These are phyloP conservation scores for Amblyornis subalaris DNA, from an alignment of 2,113 vertebrate genomes.

Conservation along the genomic window DNA sequence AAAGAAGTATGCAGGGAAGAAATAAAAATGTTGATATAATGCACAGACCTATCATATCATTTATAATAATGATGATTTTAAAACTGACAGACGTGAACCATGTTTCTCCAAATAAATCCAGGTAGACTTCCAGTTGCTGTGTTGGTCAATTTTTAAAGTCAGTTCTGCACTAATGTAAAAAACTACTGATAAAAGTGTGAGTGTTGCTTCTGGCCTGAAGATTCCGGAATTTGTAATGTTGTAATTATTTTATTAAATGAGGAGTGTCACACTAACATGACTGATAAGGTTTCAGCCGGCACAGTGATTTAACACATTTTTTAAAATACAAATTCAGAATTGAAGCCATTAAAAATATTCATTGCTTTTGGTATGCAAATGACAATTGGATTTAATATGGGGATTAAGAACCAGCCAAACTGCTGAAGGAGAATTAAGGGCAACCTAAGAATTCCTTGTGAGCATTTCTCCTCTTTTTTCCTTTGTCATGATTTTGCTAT, in stretches of 20 bases:
- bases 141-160: conserved; percentile 61
- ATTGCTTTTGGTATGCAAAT: conserved; percentile 43
- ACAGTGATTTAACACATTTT: conserved; percentile 18
- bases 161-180: conserved; percentile 58
- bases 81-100: conserved; percentile 22
- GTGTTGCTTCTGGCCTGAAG: conserved; percentile 21
- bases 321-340: conserved; percentile 23
- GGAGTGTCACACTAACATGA: conserved; percentile 6
- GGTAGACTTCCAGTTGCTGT: conserved; percentile 46
- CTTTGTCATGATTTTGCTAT: conserved; percentile 38
- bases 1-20: conserved; percentile 67
- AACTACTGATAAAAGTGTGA: conserved; percentile 42
- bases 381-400: conserved; percentile 50
- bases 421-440: conserved; percentile 52
- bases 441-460: conserved; percentile 22
- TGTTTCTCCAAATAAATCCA: conserved; percentile 59
- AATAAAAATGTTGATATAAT: conserved; percentile 68
- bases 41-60: conserved; percentile 56
- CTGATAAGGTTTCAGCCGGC: conserved; percentile 39
- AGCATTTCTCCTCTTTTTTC: conserved; percentile 1
- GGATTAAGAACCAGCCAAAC: conserved; percentile 52
- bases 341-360: conserved; percentile 24
- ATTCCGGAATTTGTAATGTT: conserved; percentile 28
- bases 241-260: conserved; percentile 42
- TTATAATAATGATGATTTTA: conserved; percentile 40